A percentile compares a stretch with the other conserved stretches of the same genome.
These are phyloP conservation scores for Byasa hedistus DNA, from an alignment of 2,888 invertebrate genomes.

Conservation along the genomic window DNA sequence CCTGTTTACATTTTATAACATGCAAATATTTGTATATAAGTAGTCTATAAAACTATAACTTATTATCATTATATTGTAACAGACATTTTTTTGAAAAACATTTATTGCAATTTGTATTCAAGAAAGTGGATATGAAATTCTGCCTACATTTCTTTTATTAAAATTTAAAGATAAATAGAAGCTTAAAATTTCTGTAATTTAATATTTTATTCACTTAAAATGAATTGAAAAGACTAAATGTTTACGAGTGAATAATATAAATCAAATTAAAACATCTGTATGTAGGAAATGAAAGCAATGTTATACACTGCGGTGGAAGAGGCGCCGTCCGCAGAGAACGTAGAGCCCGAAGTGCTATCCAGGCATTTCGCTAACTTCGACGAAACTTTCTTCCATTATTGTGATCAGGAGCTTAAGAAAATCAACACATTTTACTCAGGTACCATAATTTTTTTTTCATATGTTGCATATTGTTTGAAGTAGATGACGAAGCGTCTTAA, in stretches of 20 bases:
- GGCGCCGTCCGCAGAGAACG: conserved; percentile 93
- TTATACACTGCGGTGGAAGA: conserved; percentile 94
- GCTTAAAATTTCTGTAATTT: too few relatives aligned
- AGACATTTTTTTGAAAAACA: too few relatives aligned
- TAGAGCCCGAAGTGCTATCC: conserved; percentile 91
- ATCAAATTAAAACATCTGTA: background rate
- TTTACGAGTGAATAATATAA: too few relatives aligned
- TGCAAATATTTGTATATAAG: background rate
- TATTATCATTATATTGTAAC: too few relatives aligned
- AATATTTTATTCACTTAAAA: too few relatives aligned
- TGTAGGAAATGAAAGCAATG: conserved; percentile 96
- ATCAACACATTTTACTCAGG: conserved; percentile 98
- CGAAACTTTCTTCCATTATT: conserved; percentile 96
- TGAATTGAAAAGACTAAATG: too few relatives aligned
- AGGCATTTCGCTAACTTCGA: conserved; percentile 96
- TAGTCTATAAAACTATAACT: too few relatives aligned
- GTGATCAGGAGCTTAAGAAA: conserved; percentile 96
- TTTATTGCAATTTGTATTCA: background rate
- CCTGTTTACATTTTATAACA: background rate
- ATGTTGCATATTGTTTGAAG: background rate
- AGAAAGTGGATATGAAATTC: background rate
- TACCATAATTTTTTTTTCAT: conserved; percentile 50
- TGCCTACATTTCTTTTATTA: background rate
- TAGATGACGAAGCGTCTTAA: too few relatives aligned
- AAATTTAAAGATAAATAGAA: background rate